A percentile compares a stretch with the other conserved stretches of the same genome.
phyloP scores from a whole-genome alignment of 2,113 vertebrate genomes.

The Sebastes schlegelii region DNA sequence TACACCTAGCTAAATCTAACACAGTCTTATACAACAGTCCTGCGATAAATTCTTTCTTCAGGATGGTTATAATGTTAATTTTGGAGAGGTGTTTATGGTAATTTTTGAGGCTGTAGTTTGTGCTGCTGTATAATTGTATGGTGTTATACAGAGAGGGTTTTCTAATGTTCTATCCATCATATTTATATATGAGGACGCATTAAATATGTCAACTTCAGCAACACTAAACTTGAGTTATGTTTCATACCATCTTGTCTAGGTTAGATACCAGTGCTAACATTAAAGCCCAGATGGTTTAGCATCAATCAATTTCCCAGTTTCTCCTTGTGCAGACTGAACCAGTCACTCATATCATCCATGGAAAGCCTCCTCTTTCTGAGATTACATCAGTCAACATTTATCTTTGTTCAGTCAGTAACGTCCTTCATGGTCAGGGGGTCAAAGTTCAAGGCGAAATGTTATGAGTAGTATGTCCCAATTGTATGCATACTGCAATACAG shows the following conservation, averaged over 20 bases:
- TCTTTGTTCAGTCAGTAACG: constrained; percentile 33
- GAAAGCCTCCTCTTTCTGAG: constrained; percentile 32
- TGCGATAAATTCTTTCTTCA: neutral
- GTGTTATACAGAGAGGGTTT: too few species aligned
- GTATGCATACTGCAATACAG: too few species aligned
- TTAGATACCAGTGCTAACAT: neutral
- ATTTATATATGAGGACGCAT: neutral
- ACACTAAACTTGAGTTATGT: neutral
- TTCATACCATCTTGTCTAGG: neutral
- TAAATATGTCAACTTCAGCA: neutral
- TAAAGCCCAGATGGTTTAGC: neutral
- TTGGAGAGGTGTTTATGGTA: neutral
- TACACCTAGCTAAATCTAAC: neutral
- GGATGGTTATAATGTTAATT: neutral
- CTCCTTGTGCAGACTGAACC: constrained; percentile 10
- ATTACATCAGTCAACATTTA: constrained; percentile 58
- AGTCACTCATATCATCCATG: constrained; percentile 35
- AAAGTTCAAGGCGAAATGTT: too few species aligned
- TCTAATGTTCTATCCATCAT: neutral
- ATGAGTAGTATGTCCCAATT: too few species aligned
- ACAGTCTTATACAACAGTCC: too few species aligned
- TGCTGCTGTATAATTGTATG: neutral
- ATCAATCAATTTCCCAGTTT: neutral
- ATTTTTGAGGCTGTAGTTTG: neutral
- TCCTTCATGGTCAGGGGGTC: constrained; percentile 22